These are phyloP conservation scores for Acanthurus leucopareius DNA, from an alignment of 2,797 vertebrate species.

Conservation along the genomic window DNA sequence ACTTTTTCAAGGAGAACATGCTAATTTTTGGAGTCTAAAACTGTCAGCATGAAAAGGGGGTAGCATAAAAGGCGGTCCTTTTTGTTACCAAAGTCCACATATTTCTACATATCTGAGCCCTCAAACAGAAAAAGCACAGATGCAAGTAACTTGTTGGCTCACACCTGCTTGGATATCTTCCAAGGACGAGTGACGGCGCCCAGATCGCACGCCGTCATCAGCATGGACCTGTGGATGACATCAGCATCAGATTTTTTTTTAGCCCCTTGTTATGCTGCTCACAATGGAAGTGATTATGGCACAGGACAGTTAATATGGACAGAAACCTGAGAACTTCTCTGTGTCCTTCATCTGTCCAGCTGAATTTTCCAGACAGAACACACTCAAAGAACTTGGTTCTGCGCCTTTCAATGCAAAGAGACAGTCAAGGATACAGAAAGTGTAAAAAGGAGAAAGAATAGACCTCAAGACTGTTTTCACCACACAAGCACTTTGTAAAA, in stretches of 20 bases:
- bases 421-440: slow-evolving; percentile 48
- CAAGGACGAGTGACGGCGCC: slow-evolving; percentile 89
- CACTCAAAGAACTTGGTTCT: slow-evolving; percentile 86
- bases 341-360: slow-evolving; percentile 85
- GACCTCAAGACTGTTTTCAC: not conserved
- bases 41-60: not conserved
- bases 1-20: not conserved
- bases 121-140: slow-evolving; percentile 4
- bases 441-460: not conserved
- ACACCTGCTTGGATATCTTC: slow-evolving; percentile 89
- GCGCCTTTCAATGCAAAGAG: slow-evolving; percentile 74
- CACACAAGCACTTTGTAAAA: not conserved
- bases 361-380: slow-evolving; percentile 84
- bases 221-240: slow-evolving; percentile 84
- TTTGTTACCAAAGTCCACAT: not conserved
- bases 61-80: not conserved
- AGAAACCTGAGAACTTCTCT: slow-evolving; percentile 86
- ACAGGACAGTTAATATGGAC: slow-evolving; percentile 9
- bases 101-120: not conserved
- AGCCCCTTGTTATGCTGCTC: not conserved
- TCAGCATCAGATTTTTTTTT: slow-evolving; percentile 18
- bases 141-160: slow-evolving; percentile 9
- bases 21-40: not conserved
- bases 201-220: slow-evolving; percentile 89
- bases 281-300: slow-evolving; percentile 3